Percentiles rank a stretch among this genome's conserved stretches.
These are phyloP conservation scores for Dinoponera quadriceps DNA, from an alignment of 1,140 invertebrate genomes.

Conservation along the genomic window DNA sequence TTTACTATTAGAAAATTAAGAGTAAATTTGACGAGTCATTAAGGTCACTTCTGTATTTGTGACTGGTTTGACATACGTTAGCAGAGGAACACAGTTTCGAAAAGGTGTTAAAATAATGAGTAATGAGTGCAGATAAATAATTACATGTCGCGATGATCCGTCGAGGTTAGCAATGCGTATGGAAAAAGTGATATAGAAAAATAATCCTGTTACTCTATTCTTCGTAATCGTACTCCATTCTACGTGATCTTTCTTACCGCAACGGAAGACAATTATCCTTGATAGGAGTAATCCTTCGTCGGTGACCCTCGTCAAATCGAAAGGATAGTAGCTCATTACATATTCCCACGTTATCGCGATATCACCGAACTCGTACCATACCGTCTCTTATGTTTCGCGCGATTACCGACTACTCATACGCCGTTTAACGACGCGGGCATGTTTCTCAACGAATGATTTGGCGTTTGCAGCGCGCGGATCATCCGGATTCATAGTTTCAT, in stretches of 20 bases:
- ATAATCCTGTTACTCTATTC: constrained; percentile 18
- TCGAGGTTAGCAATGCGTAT: background rate
- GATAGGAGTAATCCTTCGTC: constrained; percentile 61
- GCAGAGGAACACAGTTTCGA: background rate
- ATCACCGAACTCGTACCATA: constrained; percentile 56
- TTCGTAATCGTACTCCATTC: constrained; percentile 31
- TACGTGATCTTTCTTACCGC: constrained; percentile 56
- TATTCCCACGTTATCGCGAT: constrained; percentile 66
- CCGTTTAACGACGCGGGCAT: constrained; percentile 11
- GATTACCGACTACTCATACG: constrained; percentile 11
- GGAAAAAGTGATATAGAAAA: background rate
- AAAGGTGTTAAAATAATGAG: background rate
- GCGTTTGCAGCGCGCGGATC: background rate
- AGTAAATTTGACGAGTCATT: background rate
- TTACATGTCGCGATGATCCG: background rate
- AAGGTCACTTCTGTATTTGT: background rate
- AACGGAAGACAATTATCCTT: constrained; percentile 59
- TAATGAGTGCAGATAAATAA: background rate
- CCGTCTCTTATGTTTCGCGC: background rate
- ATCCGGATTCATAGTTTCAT: background rate
- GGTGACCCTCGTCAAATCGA: constrained; percentile 70
- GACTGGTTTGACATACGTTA: background rate
- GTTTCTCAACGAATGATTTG: background rate
- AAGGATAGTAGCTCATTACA: constrained; percentile 65
- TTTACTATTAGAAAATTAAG: background rate